Conservation (phyloP, 1,140 invertebrate genomes). For the Cyrtorhinus lividipennis region DNA sequence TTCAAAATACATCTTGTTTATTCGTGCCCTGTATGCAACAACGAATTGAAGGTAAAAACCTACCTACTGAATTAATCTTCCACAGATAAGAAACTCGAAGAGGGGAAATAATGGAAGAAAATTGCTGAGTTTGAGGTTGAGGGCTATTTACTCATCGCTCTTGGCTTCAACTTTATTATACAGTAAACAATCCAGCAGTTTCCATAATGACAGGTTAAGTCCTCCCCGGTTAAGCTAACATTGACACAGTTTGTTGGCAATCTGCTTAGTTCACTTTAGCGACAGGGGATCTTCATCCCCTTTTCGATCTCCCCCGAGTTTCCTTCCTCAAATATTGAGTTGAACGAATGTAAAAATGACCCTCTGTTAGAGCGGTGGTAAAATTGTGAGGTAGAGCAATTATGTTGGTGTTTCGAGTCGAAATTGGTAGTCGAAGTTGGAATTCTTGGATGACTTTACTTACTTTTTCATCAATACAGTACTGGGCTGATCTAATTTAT, state of each 20-base stretch:
- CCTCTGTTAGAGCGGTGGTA: too few species aligned
- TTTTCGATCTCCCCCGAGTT: not conserved
- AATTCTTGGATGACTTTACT: too few species aligned
- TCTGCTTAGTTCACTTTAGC: slow-evolving; percentile 4
- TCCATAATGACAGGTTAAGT: slow-evolving; percentile 4
- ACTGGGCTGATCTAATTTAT: too few species aligned
- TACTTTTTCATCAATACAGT: too few species aligned
- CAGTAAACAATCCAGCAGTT: not conserved
- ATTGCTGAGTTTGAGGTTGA: not conserved
- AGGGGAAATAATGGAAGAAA: not conserved
- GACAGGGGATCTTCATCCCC: not conserved
- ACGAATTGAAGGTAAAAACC: too few species aligned
- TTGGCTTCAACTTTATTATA: not conserved
- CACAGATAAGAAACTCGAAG: not conserved
- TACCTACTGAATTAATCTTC: not conserved
- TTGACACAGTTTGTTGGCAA: slow-evolving; percentile 6
- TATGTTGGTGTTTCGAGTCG: too few species aligned
- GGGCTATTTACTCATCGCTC: not conserved
- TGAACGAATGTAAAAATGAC: too few species aligned
- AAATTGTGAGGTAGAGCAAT: too few species aligned
- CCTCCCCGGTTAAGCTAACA: not conserved
- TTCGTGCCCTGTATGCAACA: too few species aligned
- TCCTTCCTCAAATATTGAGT: too few species aligned
- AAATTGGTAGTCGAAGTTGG: too few species aligned
- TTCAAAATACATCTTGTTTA: too few species aligned